Evolutionary conservation across 2,797 vertebrate genomes (phyloP).

Genomic region (Coranthus polyacanthus): DNA sequence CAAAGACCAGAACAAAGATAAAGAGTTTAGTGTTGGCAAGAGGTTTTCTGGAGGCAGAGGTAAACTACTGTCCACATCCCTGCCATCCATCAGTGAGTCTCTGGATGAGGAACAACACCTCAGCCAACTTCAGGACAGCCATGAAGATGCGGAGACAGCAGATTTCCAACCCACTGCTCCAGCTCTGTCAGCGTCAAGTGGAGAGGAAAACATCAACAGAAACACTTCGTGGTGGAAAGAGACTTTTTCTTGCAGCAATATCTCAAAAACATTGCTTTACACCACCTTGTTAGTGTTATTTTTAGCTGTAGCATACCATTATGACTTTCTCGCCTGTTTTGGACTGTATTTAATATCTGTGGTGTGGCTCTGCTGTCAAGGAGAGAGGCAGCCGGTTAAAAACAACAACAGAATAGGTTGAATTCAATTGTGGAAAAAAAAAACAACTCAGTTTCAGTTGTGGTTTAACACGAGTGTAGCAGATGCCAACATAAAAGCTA

Average conservation of each 20-base stretch:
- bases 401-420: constrained; percentile 37
- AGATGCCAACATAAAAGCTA: constrained; percentile 1
- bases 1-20: constrained; percentile 39
- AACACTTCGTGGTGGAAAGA: constrained; percentile 72
- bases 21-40: constrained; percentile 36
- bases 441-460: neutral
- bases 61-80: constrained; percentile 55
- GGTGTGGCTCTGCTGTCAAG: constrained; percentile 90
- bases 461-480: neutral
- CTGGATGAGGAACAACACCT: constrained; percentile 72
- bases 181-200: constrained; percentile 39
- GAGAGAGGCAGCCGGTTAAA: constrained; percentile 74
- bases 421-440: constrained; percentile 2
- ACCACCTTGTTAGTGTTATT: constrained; percentile 88
- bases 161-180: constrained; percentile 13
- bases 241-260: constrained; percentile 80
- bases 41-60: constrained; percentile 60
- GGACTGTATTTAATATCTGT: constrained; percentile 92
- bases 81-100: constrained; percentile 83
- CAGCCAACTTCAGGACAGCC: constrained; percentile 33
- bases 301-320: constrained; percentile 89
- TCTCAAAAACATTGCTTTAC: constrained; percentile 84
- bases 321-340: constrained; percentile 93
- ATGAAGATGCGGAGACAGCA: constrained; percentile 42
- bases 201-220: constrained; percentile 47